These are phyloP conservation scores for Atractosteus spatula DNA, from an alignment of 2,113 vertebrate genomes.

Conservation along the genomic window DNA sequence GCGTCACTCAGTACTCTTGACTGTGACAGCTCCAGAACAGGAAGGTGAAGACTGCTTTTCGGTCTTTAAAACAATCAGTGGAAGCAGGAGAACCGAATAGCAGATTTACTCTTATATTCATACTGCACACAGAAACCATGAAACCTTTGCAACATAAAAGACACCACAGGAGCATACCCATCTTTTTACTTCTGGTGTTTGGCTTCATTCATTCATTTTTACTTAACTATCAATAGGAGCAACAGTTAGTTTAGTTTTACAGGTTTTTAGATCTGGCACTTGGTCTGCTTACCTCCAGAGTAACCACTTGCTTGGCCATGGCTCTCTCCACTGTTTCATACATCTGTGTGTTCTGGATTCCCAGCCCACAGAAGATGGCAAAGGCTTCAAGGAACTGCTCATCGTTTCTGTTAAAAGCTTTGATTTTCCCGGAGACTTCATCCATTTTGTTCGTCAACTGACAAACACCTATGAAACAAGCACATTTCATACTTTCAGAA, in stretches of 20 bases:
- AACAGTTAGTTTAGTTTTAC: no score
- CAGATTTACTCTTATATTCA: no score
- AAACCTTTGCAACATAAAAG: no score
- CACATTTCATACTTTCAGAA: no score
- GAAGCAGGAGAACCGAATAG: no score
- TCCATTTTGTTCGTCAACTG: conserved; percentile 95
- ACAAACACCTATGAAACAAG: conserved; percentile 78
- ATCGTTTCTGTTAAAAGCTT: conserved; percentile 93
- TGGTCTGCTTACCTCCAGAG: conserved; percentile 82
- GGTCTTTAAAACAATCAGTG: no score
- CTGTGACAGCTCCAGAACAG: conserved; percentile 41
- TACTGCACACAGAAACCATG: no score
- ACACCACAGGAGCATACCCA: no score
- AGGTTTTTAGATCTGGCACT: not conserved
- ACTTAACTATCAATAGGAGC: no score
- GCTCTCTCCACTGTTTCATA: conserved; percentile 92
- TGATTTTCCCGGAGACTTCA: conserved; percentile 76
- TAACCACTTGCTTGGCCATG: conserved; percentile 97
- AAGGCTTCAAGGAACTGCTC: conserved; percentile 97
- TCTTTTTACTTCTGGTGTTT: no score
- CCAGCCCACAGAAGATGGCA: conserved; percentile 93
- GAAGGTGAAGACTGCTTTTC: not conserved
- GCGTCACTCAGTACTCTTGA: conserved; percentile 30
- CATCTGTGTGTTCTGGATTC: conserved; percentile 98
- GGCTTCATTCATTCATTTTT: no score